Percentiles rank a stretch among this genome's conserved stretches.
phyloP scores from a whole-genome alignment of 1,140 invertebrate species.

The Drosophila kohkoa region DNA sequence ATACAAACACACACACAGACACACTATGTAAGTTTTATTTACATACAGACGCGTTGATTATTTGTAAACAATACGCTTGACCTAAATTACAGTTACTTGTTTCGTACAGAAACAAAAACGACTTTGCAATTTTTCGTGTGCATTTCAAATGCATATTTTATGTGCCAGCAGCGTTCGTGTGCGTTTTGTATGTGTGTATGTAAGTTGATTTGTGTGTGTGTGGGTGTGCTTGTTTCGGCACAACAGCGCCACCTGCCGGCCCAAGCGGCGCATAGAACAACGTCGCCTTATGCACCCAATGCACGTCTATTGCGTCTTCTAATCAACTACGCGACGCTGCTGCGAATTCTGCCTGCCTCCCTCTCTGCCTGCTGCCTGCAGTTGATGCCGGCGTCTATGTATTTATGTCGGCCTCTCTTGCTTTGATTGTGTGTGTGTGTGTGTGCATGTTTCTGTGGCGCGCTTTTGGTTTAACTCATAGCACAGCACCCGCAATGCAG shows the following conservation, averaged over 20 bases:
- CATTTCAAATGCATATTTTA: slow-evolving; percentile 75
- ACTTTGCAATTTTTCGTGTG: slow-evolving; percentile 49
- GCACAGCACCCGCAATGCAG: slow-evolving; percentile 20
- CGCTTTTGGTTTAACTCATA: slow-evolving; percentile 31
- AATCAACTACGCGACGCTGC: slow-evolving; percentile 48
- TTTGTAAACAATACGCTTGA: slow-evolving; percentile 85
- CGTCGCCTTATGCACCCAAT: slow-evolving; percentile 31
- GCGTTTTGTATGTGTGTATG: neutral
- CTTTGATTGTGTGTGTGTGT: neutral
- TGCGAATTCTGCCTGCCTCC: neutral
- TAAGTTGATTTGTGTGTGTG: neutral
- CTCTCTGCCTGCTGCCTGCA: slow-evolving; percentile 19
- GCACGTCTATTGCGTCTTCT: slow-evolving; percentile 64
- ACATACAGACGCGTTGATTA: slow-evolving; percentile 64
- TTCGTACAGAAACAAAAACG: slow-evolving; percentile 63
- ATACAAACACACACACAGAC: slow-evolving; percentile 29
- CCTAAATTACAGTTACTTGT: slow-evolving; percentile 85
- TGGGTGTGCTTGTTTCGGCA: slow-evolving; percentile 2
- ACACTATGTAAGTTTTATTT: slow-evolving; percentile 30
- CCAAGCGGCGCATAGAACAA: slow-evolving; percentile 10
- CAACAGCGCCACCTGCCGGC: slow-evolving; percentile 55
- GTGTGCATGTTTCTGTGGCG: slow-evolving; percentile 30
- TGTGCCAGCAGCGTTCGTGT: slow-evolving; percentile 1
- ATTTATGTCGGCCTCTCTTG: slow-evolving; percentile 21
- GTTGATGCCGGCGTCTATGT: slow-evolving; percentile 20